Evolutionary conservation across 1,140 invertebrate genomes (phyloP), one percentile per base, ranked within the genome.

Genomic region (Drosophila parabipectinata): DNA sequence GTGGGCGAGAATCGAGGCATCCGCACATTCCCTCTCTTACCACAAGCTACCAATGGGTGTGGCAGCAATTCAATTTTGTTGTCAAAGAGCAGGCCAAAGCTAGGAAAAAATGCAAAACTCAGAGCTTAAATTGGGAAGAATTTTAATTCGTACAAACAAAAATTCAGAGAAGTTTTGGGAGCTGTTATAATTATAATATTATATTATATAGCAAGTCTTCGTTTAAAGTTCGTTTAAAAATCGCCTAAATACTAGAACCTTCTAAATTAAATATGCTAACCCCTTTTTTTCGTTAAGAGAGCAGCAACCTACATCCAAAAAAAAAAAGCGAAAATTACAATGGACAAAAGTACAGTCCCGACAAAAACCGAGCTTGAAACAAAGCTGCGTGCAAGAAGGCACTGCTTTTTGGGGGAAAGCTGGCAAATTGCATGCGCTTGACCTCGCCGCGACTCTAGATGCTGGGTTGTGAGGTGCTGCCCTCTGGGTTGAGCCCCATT

Each of bases 361-460:
- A 5, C 48, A 52, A 75, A 41, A 37, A 21, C 53, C 21, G 28
- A 21, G 28, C 21, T 26, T 10, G 6, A 44, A 48, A 57, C 63
- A 69, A 69, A 50, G 63, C 67, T 50, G 64, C 52, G 32, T 41
- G 53, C 50, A 37, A 68, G 50, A 4, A 37, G 64, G 61, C 28
- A 9, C 14, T 52, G 64, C 21, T 64, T 54, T 66, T 9, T 9
- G 61, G 34, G 48, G 64, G 39, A 39, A 24, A 47, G 32, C 66
- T 68, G 66, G 63, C 45, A 73, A 73, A 73, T 73, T 73, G 71
- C 58, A 73, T 12, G 5, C 51, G 34, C 71, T 73, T 73, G 71
- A 73, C 71, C 71, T 73, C 71, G 71, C 30, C 45, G 69, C 50
- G 51, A 69, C 67, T 69, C 44, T 69, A 69, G 64, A 69, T 56